phyloP scores from a whole-genome alignment of 2,113 vertebrate species.

The Ceratotherium simum region DNA sequence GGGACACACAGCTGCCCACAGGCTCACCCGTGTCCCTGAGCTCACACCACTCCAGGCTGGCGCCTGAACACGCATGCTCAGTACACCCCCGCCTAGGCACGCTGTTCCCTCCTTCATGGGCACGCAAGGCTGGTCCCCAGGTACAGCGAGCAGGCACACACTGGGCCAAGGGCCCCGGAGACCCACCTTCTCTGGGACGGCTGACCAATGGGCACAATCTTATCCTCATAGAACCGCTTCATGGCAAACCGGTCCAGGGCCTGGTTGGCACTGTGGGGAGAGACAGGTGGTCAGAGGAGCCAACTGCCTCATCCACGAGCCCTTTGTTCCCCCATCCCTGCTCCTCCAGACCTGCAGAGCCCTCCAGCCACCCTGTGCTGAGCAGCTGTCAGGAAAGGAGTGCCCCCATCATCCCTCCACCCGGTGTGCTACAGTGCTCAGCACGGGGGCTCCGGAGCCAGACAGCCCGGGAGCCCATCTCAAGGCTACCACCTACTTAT shows the following conservation, averaged over 20 bases:
- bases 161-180: neutral
- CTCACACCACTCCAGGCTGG: neutral
- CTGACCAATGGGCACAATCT: slow-evolving; percentile 96
- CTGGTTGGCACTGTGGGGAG: slow-evolving; percentile 92
- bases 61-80: neutral
- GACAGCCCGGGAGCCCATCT: neutral
- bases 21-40: neutral
- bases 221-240: slow-evolving; percentile 99
- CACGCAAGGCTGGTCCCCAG: neutral
- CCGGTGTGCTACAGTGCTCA: neutral
- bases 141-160: fast-evolving
- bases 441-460: neutral
- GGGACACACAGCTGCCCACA: neutral
- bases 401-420: neutral
- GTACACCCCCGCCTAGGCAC: neutral
- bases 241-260: slow-evolving; percentile 99
- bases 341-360: neutral
- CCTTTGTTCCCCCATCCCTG: neutral
- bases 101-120: neutral
- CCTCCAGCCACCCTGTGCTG: neutral
- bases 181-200: slow-evolving; percentile 98
- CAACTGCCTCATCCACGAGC: neutral
- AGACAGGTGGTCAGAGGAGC: neutral
- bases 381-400: neutral
- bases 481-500: neutral